Conservation (phyloP, 2,888 invertebrate species). For the Clunio marinus region DNA sequence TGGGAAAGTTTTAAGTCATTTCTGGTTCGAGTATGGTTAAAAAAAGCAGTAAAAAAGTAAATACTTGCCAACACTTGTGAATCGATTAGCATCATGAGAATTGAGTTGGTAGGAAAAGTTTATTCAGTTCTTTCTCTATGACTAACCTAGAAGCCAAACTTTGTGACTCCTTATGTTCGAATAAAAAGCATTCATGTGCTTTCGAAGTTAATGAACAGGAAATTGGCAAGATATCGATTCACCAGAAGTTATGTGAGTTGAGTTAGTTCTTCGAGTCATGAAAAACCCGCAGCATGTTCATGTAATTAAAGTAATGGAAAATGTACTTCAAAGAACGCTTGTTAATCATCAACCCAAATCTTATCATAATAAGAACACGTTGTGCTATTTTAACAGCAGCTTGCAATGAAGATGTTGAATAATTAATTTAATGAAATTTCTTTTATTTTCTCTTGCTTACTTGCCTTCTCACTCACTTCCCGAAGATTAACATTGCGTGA, state of each 20-base stretch:
- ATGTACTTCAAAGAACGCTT: too few species aligned
- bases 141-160: not conserved
- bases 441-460: too few species aligned
- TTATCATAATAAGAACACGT: too few species aligned
- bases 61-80: conserved; percentile 31
- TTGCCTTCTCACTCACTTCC: too few species aligned
- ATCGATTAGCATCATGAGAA: conserved; percentile 38
- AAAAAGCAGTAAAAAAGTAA: conserved; percentile 2
- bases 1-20: conserved; percentile 1
- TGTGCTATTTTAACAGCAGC: too few species aligned
- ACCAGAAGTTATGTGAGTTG: not conserved
- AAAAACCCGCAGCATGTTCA: too few species aligned
- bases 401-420: too few species aligned
- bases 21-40: not conserved
- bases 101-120: conserved; percentile 12
- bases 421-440: not conserved
- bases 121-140: not conserved
- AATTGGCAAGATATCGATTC: conserved; percentile 30
- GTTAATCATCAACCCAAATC: too few species aligned
- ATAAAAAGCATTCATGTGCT: conserved; percentile 13
- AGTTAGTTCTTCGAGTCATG: too few species aligned
- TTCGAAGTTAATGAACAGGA: conserved; percentile 28
- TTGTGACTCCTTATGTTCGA: conserved; percentile 18
- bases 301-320: too few species aligned
- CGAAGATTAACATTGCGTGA: too few species aligned